Base-by-base conservation (phyloP, 35 echinoderm and acorn worm species). In the Eucidaris tribuloides region DNA sequence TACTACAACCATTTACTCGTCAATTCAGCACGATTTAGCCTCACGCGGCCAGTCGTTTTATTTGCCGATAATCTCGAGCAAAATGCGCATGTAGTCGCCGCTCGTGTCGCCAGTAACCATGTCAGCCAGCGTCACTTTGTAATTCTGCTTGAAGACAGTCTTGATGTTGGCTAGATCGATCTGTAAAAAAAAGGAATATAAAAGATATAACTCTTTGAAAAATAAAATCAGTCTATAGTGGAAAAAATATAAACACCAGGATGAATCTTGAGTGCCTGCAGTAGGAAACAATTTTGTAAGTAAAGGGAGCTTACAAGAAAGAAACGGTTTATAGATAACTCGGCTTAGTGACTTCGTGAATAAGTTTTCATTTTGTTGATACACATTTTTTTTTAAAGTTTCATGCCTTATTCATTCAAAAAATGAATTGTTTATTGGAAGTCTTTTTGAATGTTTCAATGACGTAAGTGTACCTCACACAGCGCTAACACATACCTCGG, bases 161-260 rank as follows among this genome's bases (percentile, higher is more conserved):
- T 71, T 84, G 43, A 84, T 84, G 17, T 32, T 71, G 5, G 61
- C 82, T 24, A 84, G 82, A 27, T 84, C 82, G 61, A 84, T 66
- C 82, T 84, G 20, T 9, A n/a, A 0, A 19, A 72, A 11, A 40
- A 17, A 80, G 54, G 32, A 22, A 7, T n/a, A 80, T 2, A 7
- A 7, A 48, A 50, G 15, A 1, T 3, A 80, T 27, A 80, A 57
- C 17, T 20, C 38, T 18, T 40, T n/a, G n/a, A n/a, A n/a, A n/a
- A n/a, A n/a, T n/a, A n/a, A n/a, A n/a, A n/a, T n/a, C n/a, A n/a
- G n/a, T n/a, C n/a, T n/a, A n/a, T n/a, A n/a, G n/a, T n/a, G n/a
- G n/a, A n/a, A n/a, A n/a, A n/a, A n/a, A n/a, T n/a, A n/a, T n/a
- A n/a, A n/a, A n/a, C n/a, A n/a, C n/a, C n/a, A n/a, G n/a, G n/a